Evolutionary conservation across 2,888 invertebrate genomes (phyloP).

Genomic region (Tridacna gigas): DNA sequence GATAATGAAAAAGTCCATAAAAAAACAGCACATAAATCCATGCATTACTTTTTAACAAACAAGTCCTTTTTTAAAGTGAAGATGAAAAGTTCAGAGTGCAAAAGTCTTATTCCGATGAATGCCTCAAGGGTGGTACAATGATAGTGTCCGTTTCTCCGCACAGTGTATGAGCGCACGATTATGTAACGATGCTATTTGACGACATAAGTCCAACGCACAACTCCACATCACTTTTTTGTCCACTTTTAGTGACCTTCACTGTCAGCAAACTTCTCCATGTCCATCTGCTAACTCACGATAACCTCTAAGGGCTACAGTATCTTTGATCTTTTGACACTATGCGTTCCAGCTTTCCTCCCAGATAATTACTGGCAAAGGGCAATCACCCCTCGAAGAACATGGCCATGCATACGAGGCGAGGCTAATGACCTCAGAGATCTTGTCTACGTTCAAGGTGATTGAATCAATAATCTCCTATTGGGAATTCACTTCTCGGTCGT

Average conservation of each 20-base stretch:
- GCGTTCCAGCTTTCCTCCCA: not conserved
- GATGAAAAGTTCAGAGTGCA: no score
- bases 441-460: not conserved
- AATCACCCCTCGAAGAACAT: not conserved
- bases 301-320: no score
- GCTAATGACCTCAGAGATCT: not conserved
- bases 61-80: no score
- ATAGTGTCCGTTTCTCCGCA: not conserved
- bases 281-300: not conserved
- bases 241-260: not conserved
- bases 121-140: no score
- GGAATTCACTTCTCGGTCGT: conserved; percentile 7
- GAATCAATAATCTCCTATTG: not conserved
- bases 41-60: no score
- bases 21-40: no score
- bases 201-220: not conserved
- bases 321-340: no score
- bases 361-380: not conserved
- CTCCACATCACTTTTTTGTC: not conserved
- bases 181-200: not conserved
- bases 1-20: no score
- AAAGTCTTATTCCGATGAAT: no score
- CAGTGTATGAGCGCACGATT: not conserved
- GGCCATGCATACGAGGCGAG: not conserved
- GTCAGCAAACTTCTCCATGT: not conserved